Conservation (phyloP, 2,888 invertebrate genomes). For the Protodeltote pygarga region DNA sequence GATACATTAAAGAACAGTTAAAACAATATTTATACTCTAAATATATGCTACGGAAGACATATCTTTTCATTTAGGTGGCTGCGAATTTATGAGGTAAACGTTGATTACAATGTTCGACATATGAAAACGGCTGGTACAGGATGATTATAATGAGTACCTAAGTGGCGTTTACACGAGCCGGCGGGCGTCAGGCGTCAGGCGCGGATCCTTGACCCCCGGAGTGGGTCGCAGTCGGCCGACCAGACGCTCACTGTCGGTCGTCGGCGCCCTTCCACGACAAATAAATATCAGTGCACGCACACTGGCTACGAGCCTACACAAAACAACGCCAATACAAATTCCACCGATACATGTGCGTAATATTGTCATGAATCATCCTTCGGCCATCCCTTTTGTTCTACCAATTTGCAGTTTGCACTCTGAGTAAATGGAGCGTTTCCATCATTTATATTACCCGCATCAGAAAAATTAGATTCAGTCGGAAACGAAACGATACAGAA, state of each 20-base stretch:
- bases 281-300: constrained; percentile 61
- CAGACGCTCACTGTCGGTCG: constrained; percentile 62
- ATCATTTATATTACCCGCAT: constrained; percentile 12
- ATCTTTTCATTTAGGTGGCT: constrained; percentile 11
- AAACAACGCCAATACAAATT: constrained; percentile 39
- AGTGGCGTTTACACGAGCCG: constrained; percentile 61
- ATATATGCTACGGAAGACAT: constrained; percentile 10
- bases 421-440: constrained; percentile 1
- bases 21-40: constrained; percentile 9
- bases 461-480: constrained; percentile 28
- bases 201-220: constrained; percentile 72
- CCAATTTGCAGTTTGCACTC: constrained; percentile 9
- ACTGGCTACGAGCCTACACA: constrained; percentile 42
- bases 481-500: constrained; percentile 27
- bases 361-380: constrained; percentile 37
- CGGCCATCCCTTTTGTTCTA: constrained; percentile 24
- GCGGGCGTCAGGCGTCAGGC: constrained; percentile 52
- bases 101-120: constrained; percentile 37
- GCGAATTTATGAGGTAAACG: constrained; percentile 31
- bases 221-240: constrained; percentile 47
- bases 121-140: constrained; percentile 38
- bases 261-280: constrained; percentile 66
- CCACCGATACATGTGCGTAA: constrained; percentile 19
- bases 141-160: constrained; percentile 52
- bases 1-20: too few species aligned